phyloP scores from a whole-genome alignment of 2,888 invertebrate genomes.

The Hyppa rectilinea region DNA sequence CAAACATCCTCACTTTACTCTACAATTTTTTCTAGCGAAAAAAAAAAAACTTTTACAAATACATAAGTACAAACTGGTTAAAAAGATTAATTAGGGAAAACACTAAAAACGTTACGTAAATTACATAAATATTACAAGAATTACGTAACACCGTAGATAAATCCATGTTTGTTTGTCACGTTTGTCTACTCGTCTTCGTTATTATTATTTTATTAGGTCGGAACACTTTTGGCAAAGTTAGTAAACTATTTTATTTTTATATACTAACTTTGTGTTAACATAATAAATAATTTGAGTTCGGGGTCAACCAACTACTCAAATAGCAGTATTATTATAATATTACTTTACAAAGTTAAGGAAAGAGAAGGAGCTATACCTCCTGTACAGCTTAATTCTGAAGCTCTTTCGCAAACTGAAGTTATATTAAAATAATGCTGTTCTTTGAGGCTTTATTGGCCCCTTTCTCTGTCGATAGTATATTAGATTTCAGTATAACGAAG shows the following conservation, averaged over 20 bases:
- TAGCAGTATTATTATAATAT: no score
- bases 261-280: background rate
- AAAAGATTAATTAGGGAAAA: no score
- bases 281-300: background rate
- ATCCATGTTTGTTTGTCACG: slow-evolving; percentile 16
- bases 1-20: background rate
- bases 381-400: no score
- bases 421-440: no score
- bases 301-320: no score
- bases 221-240: background rate
- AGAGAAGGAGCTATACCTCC: no score
- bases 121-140: background rate
- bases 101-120: background rate
- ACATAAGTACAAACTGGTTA: no score
- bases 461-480: background rate
- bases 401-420: no score
- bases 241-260: background rate
- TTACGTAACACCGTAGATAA: slow-evolving; percentile 4
- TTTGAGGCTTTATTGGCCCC: no score
- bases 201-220: slow-evolving; percentile 16
- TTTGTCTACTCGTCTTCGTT: slow-evolving; percentile 6
- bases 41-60: background rate
- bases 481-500: background rate
- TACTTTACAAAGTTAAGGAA: no score
- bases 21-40: background rate